Evolutionary conservation across 2,888 invertebrate species (phyloP), one percentile per base, ranked within the genome.

Genomic region (Caenorhabditis wallacei): DNA sequence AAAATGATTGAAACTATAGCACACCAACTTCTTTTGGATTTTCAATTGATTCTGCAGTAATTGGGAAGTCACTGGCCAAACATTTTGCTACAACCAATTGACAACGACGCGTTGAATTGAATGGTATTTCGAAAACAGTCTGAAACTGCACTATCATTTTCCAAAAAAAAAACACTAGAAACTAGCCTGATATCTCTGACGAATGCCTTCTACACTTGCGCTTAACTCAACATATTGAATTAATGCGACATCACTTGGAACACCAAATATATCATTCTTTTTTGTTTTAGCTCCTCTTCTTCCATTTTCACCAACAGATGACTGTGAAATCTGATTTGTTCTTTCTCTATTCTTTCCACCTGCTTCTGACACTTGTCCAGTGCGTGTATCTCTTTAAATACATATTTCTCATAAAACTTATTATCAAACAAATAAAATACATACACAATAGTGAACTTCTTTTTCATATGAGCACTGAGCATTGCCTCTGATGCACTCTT

Each of bases 41-140:
- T 3, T 68, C 56, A 0, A 82, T 72, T 0, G 48, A 16, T 69
- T 82, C 78, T 10, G 68, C 30, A 7, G 61, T 78, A 2, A 30
- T 22, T 3, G 82, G 82, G 20, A 82, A 66, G 35, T 82, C 78
- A 22, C 78, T 82, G 0, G 66, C 84, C 53, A 91, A 68, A 69
- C 90, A 89, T 4, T 84, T 81, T 1, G 88, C 87, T 0, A 91
- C 84, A 30, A 91, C 89, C 37, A 90, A 51, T 70, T 91, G 91
- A 81, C 88, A 91, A 13, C 91, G 71, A 8, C 91, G 84, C 7
- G 88, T 88, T 0, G 91, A 91, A 68, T 91, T 91, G 87, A 91
- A 91, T 8, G 91, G 90, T 18, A 91, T 87, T 70, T 91, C 91
- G 69, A 86, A 88, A 11, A 90, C 84, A 1, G 84, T 81, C 89